Conservation (phyloP, 2,888 invertebrate species). For the Lithophane semibrunnea region DNA sequence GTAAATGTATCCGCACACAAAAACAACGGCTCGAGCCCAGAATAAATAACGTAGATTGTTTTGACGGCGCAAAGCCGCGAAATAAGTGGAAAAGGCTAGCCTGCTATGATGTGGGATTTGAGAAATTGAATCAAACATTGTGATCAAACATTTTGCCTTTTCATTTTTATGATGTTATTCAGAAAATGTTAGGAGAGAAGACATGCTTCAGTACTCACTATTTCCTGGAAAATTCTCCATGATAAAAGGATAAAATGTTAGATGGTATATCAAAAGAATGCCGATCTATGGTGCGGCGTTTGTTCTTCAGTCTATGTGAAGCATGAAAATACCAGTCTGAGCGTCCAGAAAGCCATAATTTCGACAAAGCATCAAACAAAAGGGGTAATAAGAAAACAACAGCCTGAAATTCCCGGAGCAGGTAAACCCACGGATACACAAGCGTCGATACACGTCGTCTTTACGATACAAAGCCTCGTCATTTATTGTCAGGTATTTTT, state of each 20-base stretch:
- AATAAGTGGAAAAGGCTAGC: constrained; percentile 56
- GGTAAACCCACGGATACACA: constrained; percentile 29
- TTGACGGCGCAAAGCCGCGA: constrained; percentile 56
- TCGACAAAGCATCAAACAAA: constrained; percentile 62
- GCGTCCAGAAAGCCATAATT: constrained; percentile 51
- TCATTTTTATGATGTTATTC: constrained; percentile 38
- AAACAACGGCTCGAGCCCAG: constrained; percentile 39
- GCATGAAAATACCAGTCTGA: constrained; percentile 55
- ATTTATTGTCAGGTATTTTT: constrained; percentile 63
- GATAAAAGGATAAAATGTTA: constrained; percentile 10
- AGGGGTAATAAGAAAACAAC: constrained; percentile 47
- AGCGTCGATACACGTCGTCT: constrained; percentile 20
- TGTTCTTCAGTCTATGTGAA: constrained; percentile 50
- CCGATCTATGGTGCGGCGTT: constrained; percentile 27
- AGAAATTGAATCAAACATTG: constrained; percentile 55
- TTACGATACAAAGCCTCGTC: constrained; percentile 45
- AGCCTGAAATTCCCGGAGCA: constrained; percentile 41
- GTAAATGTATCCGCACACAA: constrained; percentile 40
- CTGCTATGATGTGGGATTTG: constrained; percentile 45
- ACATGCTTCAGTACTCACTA: constrained; percentile 1
- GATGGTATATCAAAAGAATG: constrained; percentile 33
- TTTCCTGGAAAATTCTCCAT: constrained; percentile 12
- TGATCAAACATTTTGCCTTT: constrained; percentile 58
- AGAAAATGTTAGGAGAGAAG: constrained; percentile 19
- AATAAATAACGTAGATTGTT: constrained; percentile 61